A percentile compares a stretch with the other conserved stretches of the same genome.
These are phyloP conservation scores for Zootoca vivipara DNA, from an alignment of 2,113 vertebrate species.

Conservation along the genomic window DNA sequence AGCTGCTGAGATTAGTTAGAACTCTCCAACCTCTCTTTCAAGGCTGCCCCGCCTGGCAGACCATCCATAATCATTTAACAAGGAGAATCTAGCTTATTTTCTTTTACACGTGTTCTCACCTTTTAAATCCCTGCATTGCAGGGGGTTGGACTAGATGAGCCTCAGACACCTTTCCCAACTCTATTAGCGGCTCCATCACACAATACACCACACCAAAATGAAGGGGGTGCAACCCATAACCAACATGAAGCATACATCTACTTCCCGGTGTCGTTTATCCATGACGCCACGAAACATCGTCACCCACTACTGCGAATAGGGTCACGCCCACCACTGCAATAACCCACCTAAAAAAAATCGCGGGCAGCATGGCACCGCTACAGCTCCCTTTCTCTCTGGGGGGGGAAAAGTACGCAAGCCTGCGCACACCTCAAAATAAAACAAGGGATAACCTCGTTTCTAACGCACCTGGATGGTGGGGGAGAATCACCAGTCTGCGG, in stretches of 20 bases:
- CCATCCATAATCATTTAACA: neutral
- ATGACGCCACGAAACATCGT: neutral
- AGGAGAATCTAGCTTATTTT: neutral
- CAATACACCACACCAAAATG: too few species aligned
- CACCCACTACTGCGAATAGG: neutral
- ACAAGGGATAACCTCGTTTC: neutral
- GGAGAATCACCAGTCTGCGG: too few species aligned
- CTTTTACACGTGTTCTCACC: neutral
- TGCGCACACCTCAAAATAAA: neutral
- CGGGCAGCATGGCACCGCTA: neutral
- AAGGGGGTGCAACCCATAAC: neutral
- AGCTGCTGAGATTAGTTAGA: neutral
- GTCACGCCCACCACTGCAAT: conserved; percentile 13
- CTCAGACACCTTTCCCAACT: neutral
- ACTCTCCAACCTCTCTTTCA: neutral
- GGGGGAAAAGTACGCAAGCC: neutral
- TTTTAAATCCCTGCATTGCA: neutral
- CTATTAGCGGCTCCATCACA: neutral
- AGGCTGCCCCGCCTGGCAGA: neutral
- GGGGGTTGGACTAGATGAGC: neutral
- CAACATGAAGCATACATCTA: neutral
- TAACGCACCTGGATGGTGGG: neutral
- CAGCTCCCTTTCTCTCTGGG: neutral
- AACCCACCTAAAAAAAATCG: neutral
- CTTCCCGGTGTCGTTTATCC: neutral